Base-by-base conservation (phyloP, 2,797 vertebrate species). In the Balearica regulorum region DNA sequence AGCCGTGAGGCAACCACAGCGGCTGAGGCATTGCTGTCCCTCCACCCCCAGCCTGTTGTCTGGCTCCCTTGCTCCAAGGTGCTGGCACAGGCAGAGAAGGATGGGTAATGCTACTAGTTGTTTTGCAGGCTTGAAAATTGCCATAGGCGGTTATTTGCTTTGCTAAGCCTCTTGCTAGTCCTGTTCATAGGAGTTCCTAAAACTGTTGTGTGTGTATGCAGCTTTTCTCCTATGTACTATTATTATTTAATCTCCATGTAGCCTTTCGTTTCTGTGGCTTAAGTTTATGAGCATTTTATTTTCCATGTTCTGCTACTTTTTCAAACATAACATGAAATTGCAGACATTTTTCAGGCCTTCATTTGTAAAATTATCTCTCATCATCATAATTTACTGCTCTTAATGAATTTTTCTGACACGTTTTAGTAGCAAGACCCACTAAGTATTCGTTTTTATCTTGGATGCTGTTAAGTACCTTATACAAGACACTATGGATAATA, bases 321-420 rank as follows among this genome's bases (percentile, higher is more conserved):
- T 72, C 75, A 22, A 43, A 58, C 33, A 64, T 92, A 94, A 93
- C 51, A 41, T 84, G 84, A 86, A 95, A 68, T 11, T 48, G 41
- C 93, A 88, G 69, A 64, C 66, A 46, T 94, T 97, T 97, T 98
- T 96, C 87, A 92, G 89, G 66, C 78, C 76, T 96, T 95, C 78
- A 87, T 97, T 97, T 98, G 90, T 90, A 93, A 97, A 97, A 96
- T 97, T 94, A 96, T 94, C 96, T 97, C 95, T 96, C 37, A 85
- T 96, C 33, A 31, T 93, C 87, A 61, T 97, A 97, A 98, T 97
- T 97, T 97, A 97, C 88, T 93, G 58, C 94, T 97, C 82, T 48
- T 96, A 97, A 98, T 96, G 97, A 97, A 97, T 97, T 97, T 96
- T 98, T 97, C 91, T 97, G 98, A 96, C 94, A 96, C 39, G 8